Evolutionary conservation across 2,113 vertebrate species (phyloP).

Genomic region (Crotalus horridus): DNA sequence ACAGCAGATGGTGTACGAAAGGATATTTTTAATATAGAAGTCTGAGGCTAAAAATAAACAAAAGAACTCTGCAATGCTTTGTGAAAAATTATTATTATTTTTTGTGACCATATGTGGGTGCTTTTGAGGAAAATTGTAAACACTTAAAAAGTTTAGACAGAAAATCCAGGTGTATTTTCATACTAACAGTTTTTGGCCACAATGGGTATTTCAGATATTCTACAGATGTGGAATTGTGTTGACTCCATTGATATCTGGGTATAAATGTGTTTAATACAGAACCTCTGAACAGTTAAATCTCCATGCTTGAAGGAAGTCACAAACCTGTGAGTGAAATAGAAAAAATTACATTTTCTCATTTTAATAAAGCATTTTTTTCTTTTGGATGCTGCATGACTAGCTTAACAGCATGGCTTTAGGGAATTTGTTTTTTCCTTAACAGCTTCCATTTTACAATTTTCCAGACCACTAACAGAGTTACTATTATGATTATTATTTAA

Average conservation of each 20-base stretch:
- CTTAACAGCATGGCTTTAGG: not conserved
- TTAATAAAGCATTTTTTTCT: not conserved
- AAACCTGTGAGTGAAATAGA: not conserved
- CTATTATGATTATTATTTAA: conserved; percentile 20
- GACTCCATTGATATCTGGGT: not conserved
- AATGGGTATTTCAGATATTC: not conserved
- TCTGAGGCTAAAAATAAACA: not conserved
- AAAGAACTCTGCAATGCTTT: not conserved
- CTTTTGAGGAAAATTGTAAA: not conserved
- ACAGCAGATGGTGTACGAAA: not conserved
- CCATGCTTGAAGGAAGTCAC: not conserved
- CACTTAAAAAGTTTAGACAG: not conserved
- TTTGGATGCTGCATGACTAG: not conserved
- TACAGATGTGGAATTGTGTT: not conserved
- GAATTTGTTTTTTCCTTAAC: conserved; percentile 1
- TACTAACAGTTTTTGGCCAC: not conserved
- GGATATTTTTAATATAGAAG: not conserved
- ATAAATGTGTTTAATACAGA: not conserved
- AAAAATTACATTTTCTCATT: not conserved
- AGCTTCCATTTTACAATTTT: not conserved
- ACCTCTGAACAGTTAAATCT: not conserved
- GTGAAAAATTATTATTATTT: not conserved
- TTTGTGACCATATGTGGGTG: not conserved
- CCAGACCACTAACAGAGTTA: not conserved
- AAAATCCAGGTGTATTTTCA: not conserved